Evolutionary conservation across 2,113 vertebrate species (phyloP), one percentile per base, ranked within the genome.

Genomic region (Elephas maximus): DNA sequence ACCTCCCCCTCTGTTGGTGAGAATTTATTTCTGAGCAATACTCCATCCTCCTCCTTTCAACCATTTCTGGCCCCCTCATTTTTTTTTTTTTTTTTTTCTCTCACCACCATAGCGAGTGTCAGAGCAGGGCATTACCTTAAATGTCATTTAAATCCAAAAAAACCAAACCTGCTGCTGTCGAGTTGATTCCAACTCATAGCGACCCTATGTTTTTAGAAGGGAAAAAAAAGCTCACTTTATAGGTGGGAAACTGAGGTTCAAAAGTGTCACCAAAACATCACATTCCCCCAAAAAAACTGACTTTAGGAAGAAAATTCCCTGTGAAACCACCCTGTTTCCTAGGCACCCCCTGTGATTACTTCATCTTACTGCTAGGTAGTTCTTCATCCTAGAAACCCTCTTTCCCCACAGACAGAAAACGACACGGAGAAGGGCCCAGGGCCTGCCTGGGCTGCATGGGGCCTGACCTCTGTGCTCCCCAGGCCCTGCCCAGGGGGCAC

Each of bases 161-260:
- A 37, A 37, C 37, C 37, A 37, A 37, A 37, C 37, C 37, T 37
- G 37, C 37, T 37, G 37, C 37, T 37, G 37, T 37, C 37, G 37
- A 37, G 37, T 37, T 37, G 37, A 37, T 37, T 37, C 37, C 37
- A 37, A 37, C 37, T 37, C 37, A 37, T 37, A 37, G 37, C 37
- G 37, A 37, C 37, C 37, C 37, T 37, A 37, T 37, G 37, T 37
- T 37, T 37, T 37, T 91, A 93, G n/a, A 21, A 21, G n/a, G 67
- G 6, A 30, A 37, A 30, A 30, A 37, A 26, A 2, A 30, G 4
- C 44, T 60, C 62, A 74, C 33, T 69, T 60, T 77, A 24, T 3
- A 91, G 9, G 12, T 60, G 30, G 48, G n/a, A 86, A 88, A 62
- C 80, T 92, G 69, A 89, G 71, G 74, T 63, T 93, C 71, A 95